phyloP scores from a whole-genome alignment of 2,113 vertebrate genomes.

The Salvelinus sp. region DNA sequence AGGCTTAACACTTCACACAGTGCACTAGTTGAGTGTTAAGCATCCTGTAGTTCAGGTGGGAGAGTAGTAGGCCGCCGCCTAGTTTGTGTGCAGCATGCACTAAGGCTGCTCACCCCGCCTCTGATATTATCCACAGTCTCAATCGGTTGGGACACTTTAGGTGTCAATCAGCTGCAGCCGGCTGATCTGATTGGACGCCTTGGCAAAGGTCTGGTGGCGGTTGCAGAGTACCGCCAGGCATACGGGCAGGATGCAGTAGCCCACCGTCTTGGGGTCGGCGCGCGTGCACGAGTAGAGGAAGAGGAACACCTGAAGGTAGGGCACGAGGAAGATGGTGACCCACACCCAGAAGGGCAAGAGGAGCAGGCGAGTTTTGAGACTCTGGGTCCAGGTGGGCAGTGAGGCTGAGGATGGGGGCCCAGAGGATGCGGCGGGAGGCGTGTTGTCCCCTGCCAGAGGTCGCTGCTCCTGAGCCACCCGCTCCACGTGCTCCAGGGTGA shows the following conservation, averaged over 20 bases:
- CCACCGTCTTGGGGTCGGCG: conserved; percentile 89
- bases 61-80: neutral
- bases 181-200: conserved; percentile 89
- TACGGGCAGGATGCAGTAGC: conserved; percentile 94
- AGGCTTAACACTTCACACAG: neutral
- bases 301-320: conserved; percentile 95
- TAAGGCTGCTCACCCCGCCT: neutral
- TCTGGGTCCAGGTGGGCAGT: conserved; percentile 53
- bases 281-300: conserved; percentile 97
- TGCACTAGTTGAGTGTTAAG: neutral
- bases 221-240: conserved; percentile 91
- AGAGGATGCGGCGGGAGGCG: conserved; percentile 62
- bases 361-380: conserved; percentile 78
- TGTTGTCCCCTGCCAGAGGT: conserved; percentile 68
- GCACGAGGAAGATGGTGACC: conserved; percentile 87
- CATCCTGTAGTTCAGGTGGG: neutral
- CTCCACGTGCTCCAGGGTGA: conserved; percentile 86
- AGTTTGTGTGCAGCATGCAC: neutral
- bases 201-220: conserved; percentile 84
- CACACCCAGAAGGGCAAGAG: conserved; percentile 92
- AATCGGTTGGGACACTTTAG: conserved; percentile 53
- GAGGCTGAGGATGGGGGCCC: neutral
- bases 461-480: conserved; percentile 72
- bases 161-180: conserved; percentile 87
- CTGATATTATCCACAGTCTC: neutral